Conservation (phyloP, 2,888 invertebrate genomes). For the Capitulum mitella region DNA sequence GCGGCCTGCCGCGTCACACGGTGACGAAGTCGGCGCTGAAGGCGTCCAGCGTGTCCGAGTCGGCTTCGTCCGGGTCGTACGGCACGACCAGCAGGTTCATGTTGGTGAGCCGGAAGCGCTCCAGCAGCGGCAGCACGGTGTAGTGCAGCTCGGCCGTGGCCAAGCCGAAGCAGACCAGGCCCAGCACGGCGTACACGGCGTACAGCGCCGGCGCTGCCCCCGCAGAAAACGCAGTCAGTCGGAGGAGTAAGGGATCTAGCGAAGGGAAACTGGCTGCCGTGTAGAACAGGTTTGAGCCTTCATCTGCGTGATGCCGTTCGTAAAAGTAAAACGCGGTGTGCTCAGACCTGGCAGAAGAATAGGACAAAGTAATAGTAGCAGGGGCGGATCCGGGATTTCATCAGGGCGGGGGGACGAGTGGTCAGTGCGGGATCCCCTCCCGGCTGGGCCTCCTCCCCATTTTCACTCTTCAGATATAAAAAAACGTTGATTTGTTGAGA, state of each 20-base stretch:
- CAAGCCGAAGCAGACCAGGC: not conserved
- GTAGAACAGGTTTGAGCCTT: not conserved
- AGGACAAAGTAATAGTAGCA: not conserved
- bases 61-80: not conserved
- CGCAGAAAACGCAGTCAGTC: not conserved
- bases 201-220: not conserved
- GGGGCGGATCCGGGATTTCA: too few relatives aligned
- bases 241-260: not conserved
- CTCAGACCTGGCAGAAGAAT: not conserved
- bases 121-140: not conserved
- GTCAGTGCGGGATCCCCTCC: too few relatives aligned
- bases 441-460: too few relatives aligned
- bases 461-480: too few relatives aligned
- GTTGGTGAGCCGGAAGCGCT: slow-evolving; percentile 8
- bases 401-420: too few relatives aligned
- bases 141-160: slow-evolving; percentile 14
- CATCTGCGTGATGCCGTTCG: not conserved
- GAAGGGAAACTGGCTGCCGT: not conserved
- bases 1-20: not conserved
- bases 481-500: not conserved
- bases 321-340: not conserved
- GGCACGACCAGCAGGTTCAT: slow-evolving; percentile 12
- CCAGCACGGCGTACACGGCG: slow-evolving; percentile 9
- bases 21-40: not conserved
- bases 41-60: not conserved